Conservation (phyloP, 2,797 vertebrate species). For the Euphonia xanthogaster region DNA sequence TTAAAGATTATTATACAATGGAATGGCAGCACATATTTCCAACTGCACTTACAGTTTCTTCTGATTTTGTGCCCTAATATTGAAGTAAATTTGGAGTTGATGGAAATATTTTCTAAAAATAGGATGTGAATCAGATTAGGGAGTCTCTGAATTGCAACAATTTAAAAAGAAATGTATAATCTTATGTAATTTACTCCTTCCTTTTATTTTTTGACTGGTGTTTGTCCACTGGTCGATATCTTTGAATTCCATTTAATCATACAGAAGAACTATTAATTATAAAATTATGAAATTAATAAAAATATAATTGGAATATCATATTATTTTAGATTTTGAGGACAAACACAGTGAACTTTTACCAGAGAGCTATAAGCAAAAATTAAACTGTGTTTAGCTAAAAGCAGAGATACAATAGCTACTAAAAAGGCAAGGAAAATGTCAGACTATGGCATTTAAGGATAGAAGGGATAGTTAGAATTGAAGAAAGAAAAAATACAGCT, state of each 20-base stretch:
- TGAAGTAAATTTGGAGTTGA: neutral
- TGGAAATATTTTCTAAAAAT: neutral
- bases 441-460: neutral
- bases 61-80: neutral
- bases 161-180: neutral
- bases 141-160: neutral
- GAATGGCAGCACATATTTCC: neutral
- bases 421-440: neutral
- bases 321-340: neutral
- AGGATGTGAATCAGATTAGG: neutral
- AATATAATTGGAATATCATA: neutral
- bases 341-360: neutral
- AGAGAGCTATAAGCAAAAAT: neutral
- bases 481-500: neutral
- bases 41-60: neutral
- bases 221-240: neutral
- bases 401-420: neutral
- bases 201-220: neutral
- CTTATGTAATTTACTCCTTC: neutral
- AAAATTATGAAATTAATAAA: neutral
- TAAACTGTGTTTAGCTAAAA: neutral
- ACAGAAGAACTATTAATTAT: neutral
- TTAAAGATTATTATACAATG: neutral
- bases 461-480: neutral
- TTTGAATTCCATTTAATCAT: neutral